A percentile compares a stretch with the other conserved stretches of the same genome.
Conservation (phyloP, 2,888 invertebrate species). For the Periphyllus acericola region DNA sequence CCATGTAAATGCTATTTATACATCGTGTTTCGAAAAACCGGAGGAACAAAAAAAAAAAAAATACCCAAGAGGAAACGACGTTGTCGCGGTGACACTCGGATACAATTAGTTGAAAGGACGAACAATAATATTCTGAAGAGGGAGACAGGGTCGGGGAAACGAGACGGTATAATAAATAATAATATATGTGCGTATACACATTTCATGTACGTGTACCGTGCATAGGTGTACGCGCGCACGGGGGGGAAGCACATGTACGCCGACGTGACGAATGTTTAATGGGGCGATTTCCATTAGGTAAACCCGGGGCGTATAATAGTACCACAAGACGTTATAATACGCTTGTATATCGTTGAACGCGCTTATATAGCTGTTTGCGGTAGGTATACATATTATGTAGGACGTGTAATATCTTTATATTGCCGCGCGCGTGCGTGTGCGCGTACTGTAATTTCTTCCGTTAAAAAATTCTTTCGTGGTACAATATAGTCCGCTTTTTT, state of each 20-base stretch:
- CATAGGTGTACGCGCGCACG: not conserved
- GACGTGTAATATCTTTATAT: too few relatives aligned
- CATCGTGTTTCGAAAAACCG: not conserved
- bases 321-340: not conserved
- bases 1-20: constrained; percentile 29
- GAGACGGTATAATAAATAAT: constrained; percentile 1
- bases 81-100: constrained; percentile 38
- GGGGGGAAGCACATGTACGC: not conserved
- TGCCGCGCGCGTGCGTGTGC: too few relatives aligned
- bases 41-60: constrained; percentile 27
- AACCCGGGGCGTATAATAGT: constrained; percentile 22
- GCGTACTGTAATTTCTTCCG: not conserved
- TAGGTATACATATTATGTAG: constrained; percentile 5
- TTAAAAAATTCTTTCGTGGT: not conserved
- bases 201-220: too few relatives aligned
- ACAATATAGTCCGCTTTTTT: not conserved
- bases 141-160: not conserved
- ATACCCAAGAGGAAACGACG: constrained; percentile 50
- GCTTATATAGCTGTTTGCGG: constrained; percentile 7
- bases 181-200: not conserved
- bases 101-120: constrained; percentile 48
- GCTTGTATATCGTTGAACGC: too few relatives aligned
- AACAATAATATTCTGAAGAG: constrained; percentile 40
- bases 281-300: constrained; percentile 40
- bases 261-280: constrained; percentile 60